Evolutionary conservation across 2,797 vertebrate species (phyloP).

Genomic region (Amphiprion clarkii): DNA sequence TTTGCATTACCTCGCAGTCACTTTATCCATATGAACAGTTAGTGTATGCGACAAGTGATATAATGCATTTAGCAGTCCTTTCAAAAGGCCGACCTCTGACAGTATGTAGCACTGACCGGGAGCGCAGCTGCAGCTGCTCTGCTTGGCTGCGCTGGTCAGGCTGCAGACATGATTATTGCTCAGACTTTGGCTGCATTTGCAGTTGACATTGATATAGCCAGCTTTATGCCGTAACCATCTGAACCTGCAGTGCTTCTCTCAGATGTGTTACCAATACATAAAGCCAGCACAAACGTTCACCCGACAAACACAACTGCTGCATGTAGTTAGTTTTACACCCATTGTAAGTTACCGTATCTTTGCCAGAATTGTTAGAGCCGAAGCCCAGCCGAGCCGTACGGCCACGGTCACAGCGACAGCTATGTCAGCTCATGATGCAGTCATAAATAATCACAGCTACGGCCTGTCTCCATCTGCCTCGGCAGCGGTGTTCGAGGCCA

Average conservation of each 20-base stretch:
- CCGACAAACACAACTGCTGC: not conserved
- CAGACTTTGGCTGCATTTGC: constrained; percentile 1
- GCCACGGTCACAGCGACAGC: not conserved
- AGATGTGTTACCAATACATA: not conserved
- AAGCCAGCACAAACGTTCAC: not conserved
- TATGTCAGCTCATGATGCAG: not conserved
- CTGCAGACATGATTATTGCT: not conserved
- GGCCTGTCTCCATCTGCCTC: not conserved
- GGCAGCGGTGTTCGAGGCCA: not conserved
- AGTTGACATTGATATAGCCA: not conserved
- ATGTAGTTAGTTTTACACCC: not conserved
- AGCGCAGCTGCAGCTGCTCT: constrained; percentile 8
- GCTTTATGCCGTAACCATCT: not conserved
- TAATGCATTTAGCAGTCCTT: not conserved
- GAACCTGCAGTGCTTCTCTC: not conserved
- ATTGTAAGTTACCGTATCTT: not conserved
- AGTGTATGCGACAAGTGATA: not conserved
- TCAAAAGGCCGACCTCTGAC: not conserved
- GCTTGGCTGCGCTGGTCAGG: not conserved
- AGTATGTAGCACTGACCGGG: not conserved
- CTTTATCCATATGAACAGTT: not conserved
- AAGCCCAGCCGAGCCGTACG: not conserved
- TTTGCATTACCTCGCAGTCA: not conserved
- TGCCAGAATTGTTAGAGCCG: not conserved
- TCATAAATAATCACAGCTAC: constrained; percentile 1